These are phyloP conservation scores for Porites rus DNA, from an alignment of 92 coral and sea anemone genomes.

Conservation along the genomic window DNA sequence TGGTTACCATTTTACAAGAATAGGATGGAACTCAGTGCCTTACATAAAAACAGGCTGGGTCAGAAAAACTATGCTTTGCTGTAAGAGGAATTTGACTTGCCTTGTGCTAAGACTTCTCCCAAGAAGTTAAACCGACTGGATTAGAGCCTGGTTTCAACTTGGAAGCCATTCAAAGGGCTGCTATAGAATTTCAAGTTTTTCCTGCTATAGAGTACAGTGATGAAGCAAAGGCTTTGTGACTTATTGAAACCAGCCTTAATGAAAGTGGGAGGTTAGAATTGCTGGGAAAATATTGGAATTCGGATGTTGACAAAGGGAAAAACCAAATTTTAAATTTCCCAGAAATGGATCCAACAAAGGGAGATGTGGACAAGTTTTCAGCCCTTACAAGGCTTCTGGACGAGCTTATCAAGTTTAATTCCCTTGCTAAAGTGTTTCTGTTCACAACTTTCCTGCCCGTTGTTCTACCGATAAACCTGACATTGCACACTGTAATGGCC, in stretches of 20 bases:
- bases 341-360: conserved; percentile 7
- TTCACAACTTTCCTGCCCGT: neutral
- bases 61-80: conserved; percentile 27
- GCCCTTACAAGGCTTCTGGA: neutral
- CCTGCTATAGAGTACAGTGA: conserved; percentile 10
- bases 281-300: conserved; percentile 23
- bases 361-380: conserved; percentile 30
- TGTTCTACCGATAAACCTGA: conserved; percentile 33
- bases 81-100: conserved; percentile 36
- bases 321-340: conserved; percentile 16
- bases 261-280: conserved; percentile 22
- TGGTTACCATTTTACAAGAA: too few relatives aligned
- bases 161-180: conserved; percentile 26
- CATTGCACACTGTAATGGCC: conserved; percentile 36
- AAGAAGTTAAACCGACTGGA: neutral
- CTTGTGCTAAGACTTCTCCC: neutral
- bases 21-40: conserved; percentile 13
- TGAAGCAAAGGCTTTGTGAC: conserved; percentile 31
- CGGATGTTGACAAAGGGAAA: conserved; percentile 31
- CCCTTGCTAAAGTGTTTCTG: neutral
- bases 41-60: conserved; percentile 42
- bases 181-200: neutral
- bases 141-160: conserved; percentile 27
- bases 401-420: neutral
- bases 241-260: conserved; percentile 16